phyloP scores from a whole-genome alignment of 2,113 vertebrate species.

The human region GRCh38 chr9:69617501-69618000 shows the following conservation, averaged over 20 bases:
- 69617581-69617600: neutral
- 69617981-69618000: neutral
- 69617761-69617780: neutral
- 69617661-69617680: neutral
- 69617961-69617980: neutral
- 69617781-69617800: neutral
- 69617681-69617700: neutral
- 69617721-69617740: neutral
- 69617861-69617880: slow-evolving; percentile 21
- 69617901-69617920: neutral
- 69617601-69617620: neutral
- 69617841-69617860: neutral
- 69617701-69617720: neutral
- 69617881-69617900: neutral
- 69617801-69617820: neutral
- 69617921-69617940: neutral
- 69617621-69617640: neutral
- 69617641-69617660: neutral
- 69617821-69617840: neutral
- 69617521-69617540: neutral
- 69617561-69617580: neutral
- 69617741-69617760: neutral
- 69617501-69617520: neutral
- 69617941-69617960: neutral
- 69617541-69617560: neutral